These are phyloP conservation scores for Schizotus pectinicornis DNA, from an alignment of 2,888 invertebrate species.

Conservation along the genomic window DNA sequence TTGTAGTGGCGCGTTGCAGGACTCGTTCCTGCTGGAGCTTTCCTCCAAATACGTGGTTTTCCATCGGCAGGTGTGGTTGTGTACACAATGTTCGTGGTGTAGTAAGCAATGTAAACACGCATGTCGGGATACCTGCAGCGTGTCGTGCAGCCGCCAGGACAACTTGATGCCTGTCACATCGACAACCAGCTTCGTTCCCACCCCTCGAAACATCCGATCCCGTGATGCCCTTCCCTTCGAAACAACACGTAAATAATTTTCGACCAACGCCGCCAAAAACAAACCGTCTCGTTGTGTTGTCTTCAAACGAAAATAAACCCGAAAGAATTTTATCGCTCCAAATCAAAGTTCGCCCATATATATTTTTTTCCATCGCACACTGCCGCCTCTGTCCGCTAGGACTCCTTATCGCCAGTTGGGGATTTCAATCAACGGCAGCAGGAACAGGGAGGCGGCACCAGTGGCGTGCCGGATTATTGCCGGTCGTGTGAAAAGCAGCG, in stretches of 20 bases:
- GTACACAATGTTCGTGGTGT: conserved; percentile 30
- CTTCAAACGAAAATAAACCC: conserved; percentile 17
- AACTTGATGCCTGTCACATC: conserved; percentile 52
- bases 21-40: not conserved
- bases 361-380: conserved; percentile 36
- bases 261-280: conserved; percentile 16
- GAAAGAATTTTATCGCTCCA: conserved; percentile 36
- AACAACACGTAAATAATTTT: conserved; percentile 13
- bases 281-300: conserved; percentile 20
- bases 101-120: conserved; percentile 47
- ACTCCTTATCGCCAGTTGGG: conserved; percentile 30
- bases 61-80: conserved; percentile 26
- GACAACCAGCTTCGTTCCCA: conserved; percentile 35
- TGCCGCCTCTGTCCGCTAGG: conserved; percentile 33
- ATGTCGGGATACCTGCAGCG: conserved; percentile 48
- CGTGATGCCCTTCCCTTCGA: conserved; percentile 10
- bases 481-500: conserved; percentile 7
- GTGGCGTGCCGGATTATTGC: conserved; percentile 3
- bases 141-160: conserved; percentile 49
- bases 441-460: not conserved
- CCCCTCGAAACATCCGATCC: conserved; percentile 15
- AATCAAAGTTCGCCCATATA: conserved; percentile 37
- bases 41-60: conserved; percentile 14
- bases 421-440: not conserved
- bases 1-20: no score